Evolutionary conservation across 1,140 invertebrate genomes (phyloP).

Genomic region (Cydia splendana): DNA sequence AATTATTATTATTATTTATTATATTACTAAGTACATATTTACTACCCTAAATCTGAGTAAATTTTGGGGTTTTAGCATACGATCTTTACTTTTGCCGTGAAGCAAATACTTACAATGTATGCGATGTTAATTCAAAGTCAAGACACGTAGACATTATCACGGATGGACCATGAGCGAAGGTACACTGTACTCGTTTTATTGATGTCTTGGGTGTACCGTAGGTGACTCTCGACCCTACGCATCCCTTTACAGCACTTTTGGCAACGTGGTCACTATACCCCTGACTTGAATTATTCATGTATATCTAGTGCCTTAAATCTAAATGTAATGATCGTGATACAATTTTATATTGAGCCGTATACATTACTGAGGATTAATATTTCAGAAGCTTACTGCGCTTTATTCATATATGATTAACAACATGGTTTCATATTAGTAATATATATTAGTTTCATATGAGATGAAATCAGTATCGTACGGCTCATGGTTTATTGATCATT

Average conservation of each 20-base stretch:
- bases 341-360: neutral
- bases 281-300: slow-evolving; percentile 10
- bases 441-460: neutral
- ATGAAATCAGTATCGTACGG: neutral
- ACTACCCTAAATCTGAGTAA: too few species aligned
- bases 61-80: too few species aligned
- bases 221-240: neutral
- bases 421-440: neutral
- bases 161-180: neutral
- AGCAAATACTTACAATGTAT: neutral
- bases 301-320: neutral
- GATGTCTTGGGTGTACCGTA: slow-evolving; percentile 10
- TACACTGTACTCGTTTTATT: neutral
- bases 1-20: too few species aligned
- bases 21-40: too few species aligned
- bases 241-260: slow-evolving; percentile 8
- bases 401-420: neutral
- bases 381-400: neutral
- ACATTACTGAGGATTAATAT: neutral
- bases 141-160: neutral
- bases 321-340: neutral
- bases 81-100: neutral
- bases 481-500: slow-evolving; percentile 5
- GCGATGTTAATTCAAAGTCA: neutral
- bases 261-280: neutral